Conservation (phyloP, 2,797 vertebrate species). For the Dallia pectoralis region DNA sequence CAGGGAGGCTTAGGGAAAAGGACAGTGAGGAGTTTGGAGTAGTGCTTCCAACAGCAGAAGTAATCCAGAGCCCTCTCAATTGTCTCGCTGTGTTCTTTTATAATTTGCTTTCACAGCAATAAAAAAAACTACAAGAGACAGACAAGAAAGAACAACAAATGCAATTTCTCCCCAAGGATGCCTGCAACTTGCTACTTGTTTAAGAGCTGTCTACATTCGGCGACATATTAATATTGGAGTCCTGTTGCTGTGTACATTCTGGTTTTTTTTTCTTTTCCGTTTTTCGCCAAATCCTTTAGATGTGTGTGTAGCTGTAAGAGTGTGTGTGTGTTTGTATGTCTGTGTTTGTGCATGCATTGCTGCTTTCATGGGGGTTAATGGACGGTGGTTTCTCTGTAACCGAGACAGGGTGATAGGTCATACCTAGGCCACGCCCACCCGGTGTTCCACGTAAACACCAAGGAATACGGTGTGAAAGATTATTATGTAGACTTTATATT, state of each 20-base stretch:
- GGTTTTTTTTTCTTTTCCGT: constrained; percentile 22
- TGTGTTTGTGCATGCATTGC: no score
- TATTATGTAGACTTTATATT: not conserved
- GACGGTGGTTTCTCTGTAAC: no score
- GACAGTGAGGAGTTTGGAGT: constrained; percentile 20
- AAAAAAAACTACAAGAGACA: constrained; percentile 34
- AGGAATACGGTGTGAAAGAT: no score
- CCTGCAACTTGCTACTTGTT: constrained; percentile 14
- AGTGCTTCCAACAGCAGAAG: constrained; percentile 37
- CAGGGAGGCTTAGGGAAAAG: constrained; percentile 15
- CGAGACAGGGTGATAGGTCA: no score
- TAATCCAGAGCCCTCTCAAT: constrained; percentile 26
- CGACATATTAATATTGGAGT: constrained; percentile 31
- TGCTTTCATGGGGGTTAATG: no score
- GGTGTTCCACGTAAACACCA: not conserved
- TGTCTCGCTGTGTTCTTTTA: constrained; percentile 45
- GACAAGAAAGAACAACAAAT: constrained; percentile 28
- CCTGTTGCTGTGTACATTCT: not conserved
- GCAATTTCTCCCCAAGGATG: constrained; percentile 23
- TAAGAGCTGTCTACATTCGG: constrained; percentile 7
- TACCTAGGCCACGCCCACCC: not conserved
- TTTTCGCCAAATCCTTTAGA: constrained; percentile 25
- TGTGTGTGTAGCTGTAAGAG: constrained; percentile 17
- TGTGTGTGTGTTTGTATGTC: not conserved
- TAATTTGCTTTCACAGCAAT: constrained; percentile 41